Evolutionary conservation across 2,888 invertebrate species (phyloP).

Genomic region (Tipula unca): DNA sequence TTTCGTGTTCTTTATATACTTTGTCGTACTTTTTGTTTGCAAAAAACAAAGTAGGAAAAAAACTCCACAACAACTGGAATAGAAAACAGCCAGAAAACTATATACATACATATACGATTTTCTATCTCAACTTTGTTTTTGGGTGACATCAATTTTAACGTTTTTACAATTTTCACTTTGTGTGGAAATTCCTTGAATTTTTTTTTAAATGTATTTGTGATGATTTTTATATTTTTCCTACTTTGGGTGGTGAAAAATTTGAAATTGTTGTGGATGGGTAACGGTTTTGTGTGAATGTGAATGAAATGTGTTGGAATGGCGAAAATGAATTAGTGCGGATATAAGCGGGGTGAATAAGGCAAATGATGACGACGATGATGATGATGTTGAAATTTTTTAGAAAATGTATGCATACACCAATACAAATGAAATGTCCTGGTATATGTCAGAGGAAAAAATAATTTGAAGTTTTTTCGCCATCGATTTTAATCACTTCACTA

Average conservation of each 20-base stretch:
- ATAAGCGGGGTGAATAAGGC: background rate
- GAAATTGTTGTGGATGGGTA: background rate
- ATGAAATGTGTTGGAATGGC: background rate
- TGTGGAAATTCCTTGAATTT: background rate
- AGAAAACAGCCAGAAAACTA: background rate
- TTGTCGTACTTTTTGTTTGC: background rate
- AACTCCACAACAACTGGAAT: background rate
- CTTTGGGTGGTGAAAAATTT: background rate
- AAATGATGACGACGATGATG: background rate
- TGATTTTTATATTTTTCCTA: background rate
- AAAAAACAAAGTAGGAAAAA: background rate
- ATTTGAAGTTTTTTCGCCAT: background rate
- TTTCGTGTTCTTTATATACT: background rate
- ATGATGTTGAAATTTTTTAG: background rate
- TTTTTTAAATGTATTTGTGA: background rate
- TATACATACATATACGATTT: background rate
- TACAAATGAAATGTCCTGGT: background rate
- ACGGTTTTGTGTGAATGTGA: background rate
- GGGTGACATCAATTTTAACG: constrained; percentile 4
- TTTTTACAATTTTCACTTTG: background rate
- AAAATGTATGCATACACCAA: background rate
- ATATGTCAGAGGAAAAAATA: background rate
- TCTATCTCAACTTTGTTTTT: background rate
- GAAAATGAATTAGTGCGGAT: background rate
- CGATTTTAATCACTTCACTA: background rate